Percentiles rank a stretch among this genome's conserved stretches.
Evolutionary conservation across 1,140 invertebrate species (phyloP).

Genomic region (Pseudomyrmex dendroicus): DNA sequence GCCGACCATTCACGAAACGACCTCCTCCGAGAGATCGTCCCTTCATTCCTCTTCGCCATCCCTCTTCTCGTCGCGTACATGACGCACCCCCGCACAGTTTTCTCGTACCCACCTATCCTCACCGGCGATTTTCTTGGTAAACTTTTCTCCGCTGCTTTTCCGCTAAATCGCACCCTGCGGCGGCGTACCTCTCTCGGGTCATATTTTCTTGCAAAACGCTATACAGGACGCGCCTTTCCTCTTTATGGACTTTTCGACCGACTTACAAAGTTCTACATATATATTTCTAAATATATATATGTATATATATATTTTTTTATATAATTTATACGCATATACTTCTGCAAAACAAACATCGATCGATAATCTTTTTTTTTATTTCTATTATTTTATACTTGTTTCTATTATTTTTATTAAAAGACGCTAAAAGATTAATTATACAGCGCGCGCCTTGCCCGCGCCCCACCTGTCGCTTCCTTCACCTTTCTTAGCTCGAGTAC

Average conservation of each 20-base stretch:
- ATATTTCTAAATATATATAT: too few species aligned
- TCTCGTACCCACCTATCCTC: constrained; percentile 15
- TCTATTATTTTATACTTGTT: not conserved
- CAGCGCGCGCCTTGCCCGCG: not conserved
- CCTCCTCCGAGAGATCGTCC: constrained; percentile 62
- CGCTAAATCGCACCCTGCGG: constrained; percentile 40
- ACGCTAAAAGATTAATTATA: too few species aligned
- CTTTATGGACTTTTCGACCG: constrained; percentile 14
- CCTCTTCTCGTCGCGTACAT: constrained; percentile 32
- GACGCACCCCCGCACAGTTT: constrained; percentile 22
- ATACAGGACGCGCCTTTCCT: not conserved
- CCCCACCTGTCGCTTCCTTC: constrained; percentile 20
- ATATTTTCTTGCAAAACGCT: constrained; percentile 33
- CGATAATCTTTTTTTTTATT: not conserved
- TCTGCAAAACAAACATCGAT: too few species aligned
- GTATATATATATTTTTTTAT: too few species aligned
- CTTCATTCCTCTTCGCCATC: constrained; percentile 32
- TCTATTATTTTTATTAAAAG: not conserved
- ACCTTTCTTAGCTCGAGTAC: not conserved
- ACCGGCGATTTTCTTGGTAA: constrained; percentile 41
- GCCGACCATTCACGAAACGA: constrained; percentile 70
- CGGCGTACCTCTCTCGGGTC: not conserved
- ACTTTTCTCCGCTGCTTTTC: constrained; percentile 12
- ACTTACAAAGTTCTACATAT: too few species aligned
- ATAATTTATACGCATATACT: too few species aligned